These are phyloP conservation scores for Yponomeuta malinellus DNA, from an alignment of 2,888 invertebrate species.

Conservation along the genomic window DNA sequence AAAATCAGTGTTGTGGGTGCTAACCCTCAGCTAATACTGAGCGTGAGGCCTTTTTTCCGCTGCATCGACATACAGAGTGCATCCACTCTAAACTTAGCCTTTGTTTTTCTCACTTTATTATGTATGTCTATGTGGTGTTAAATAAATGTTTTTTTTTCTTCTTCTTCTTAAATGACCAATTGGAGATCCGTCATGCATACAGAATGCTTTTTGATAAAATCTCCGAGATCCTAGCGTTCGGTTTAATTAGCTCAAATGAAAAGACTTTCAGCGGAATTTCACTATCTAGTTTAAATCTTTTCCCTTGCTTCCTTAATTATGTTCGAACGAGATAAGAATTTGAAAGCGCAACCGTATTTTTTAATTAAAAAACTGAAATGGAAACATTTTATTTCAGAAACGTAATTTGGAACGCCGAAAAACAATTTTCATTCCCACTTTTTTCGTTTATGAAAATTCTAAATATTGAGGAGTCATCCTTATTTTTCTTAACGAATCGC, in stretches of 20 bases:
- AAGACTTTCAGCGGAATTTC: not conserved
- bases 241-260: not conserved
- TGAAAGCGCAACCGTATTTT: not conserved
- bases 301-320: not conserved
- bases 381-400: conserved; percentile 7
- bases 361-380: conserved; percentile 8
- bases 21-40: no score
- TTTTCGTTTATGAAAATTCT: not conserved
- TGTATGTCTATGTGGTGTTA: no score
- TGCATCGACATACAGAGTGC: no score
- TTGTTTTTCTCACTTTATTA: no score
- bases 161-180: no score
- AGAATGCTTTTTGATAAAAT: no score
- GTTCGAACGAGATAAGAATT: conserved; percentile 2
- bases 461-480: not conserved
- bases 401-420: conserved; percentile 4
- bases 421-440: not conserved
- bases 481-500: not conserved
- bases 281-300: not conserved
- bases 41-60: no score
- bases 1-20: no score
- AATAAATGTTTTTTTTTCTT: no score
- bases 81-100: no score
- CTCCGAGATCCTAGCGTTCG: no score
- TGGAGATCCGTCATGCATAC: no score